phyloP scores from a whole-genome alignment of 1,140 invertebrate genomes.

The Macrobrachium nipponense region DNA sequence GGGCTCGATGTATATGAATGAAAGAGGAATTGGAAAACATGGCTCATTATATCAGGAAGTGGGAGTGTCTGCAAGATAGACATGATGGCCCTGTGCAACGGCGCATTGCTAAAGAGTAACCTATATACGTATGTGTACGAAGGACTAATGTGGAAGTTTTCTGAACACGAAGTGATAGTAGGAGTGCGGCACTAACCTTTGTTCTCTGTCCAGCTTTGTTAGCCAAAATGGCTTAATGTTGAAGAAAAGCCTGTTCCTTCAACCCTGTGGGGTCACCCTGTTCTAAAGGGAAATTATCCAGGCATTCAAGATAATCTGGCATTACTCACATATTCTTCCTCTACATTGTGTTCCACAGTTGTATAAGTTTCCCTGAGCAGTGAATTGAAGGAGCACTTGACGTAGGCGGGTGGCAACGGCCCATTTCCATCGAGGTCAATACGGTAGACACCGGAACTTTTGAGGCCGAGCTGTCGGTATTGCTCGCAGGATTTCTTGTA shows the following conservation, averaged over 20 bases:
- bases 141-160: too few relatives aligned
- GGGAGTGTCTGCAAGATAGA: too few relatives aligned
- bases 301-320: background rate
- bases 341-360: constrained; percentile 31
- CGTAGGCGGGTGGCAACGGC: constrained; percentile 35
- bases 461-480: constrained; percentile 48
- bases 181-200: too few relatives aligned
- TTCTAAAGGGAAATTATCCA: background rate
- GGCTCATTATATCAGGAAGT: too few relatives aligned
- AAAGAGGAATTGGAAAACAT: too few relatives aligned
- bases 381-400: constrained; percentile 34
- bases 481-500: constrained; percentile 47
- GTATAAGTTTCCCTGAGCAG: constrained; percentile 25
- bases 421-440: constrained; percentile 51
- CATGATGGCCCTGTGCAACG: too few relatives aligned
- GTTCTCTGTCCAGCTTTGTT: too few relatives aligned
- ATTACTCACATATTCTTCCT: constrained; percentile 28
- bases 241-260: background rate
- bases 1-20: too few relatives aligned
- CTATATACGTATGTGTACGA: too few relatives aligned
- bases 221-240: too few relatives aligned
- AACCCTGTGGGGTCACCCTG: background rate
- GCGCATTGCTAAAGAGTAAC: too few relatives aligned
- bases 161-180: too few relatives aligned
- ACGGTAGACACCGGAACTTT: constrained; percentile 28